Conservation (phyloP, 2,113 vertebrate genomes). For the Mohoua ochrocephala region DNA sequence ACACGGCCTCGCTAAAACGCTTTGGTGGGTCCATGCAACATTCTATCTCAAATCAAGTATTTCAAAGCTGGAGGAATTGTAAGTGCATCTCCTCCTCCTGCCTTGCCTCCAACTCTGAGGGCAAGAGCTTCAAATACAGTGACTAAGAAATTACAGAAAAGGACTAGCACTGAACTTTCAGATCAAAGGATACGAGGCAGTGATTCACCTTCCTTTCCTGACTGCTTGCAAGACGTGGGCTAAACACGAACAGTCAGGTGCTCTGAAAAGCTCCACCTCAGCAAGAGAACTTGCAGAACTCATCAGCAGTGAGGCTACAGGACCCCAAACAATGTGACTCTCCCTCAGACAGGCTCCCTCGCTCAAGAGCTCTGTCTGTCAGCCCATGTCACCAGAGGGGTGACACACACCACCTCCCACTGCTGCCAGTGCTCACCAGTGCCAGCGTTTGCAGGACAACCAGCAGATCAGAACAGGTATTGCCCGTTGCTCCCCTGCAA, state of each 20-base stretch:
- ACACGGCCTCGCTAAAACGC: background rate
- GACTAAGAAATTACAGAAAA: slow-evolving; percentile 8
- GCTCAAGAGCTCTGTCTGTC: background rate
- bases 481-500: background rate
- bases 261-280: background rate
- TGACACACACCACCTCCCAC: background rate
- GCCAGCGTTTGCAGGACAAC: background rate
- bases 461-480: background rate
- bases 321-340: background rate
- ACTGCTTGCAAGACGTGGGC: background rate
- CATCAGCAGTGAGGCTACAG: background rate
- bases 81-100: background rate
- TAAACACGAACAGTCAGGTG: background rate
- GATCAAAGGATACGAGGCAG: background rate
- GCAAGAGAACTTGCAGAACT: background rate
- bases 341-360: background rate
- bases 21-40: background rate
- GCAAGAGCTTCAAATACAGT: background rate
- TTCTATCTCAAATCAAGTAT: background rate
- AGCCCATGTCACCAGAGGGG: background rate
- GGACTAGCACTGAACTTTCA: background rate
- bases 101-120: background rate
- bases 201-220: background rate
- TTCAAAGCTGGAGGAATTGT: background rate
- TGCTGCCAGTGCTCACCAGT: background rate